Evolutionary conservation across 2,888 invertebrate species (phyloP), one percentile per base, ranked within the genome.

Genomic region (Eupsilia transversa): DNA sequence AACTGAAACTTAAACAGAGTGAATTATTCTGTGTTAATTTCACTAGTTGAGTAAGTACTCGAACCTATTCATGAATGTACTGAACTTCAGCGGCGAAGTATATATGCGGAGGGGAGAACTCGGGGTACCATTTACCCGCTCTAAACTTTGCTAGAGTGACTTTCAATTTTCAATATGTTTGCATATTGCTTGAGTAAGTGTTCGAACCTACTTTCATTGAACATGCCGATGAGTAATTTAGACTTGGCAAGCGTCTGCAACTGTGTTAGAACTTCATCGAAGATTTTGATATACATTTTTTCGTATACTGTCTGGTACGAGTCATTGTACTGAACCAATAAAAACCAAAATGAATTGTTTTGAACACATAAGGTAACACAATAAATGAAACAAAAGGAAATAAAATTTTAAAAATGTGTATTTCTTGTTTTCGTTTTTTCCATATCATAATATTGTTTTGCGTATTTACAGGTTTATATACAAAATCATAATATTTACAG

Each of bases 351-450:
- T 57, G 43, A 56, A 72, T 72, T 65, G 41, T 66, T 60, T 38
- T 41, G 33, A 82, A 80, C 56, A 77, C n/a, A 80, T 78, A 83
- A 87, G 91, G 90, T 87, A 85, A 91, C 91, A 91, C 89, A 91
- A 90, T 84, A 93, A 96, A 94, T 94, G 87, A 96, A 96, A 96
- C 94, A 92, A 96, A 96, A 95, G 83, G 85, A 95, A 95, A 94
- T 94, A 93, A 95, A 95, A 93, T 94, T 94, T 94, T 90, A 91
- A 94, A 94, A 94, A 88, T 93, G 90, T 96, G 94, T 96, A 96
- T 96, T 96, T 95, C 91, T 89, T 91, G 80, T 91, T 93, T 91
- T 92, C 88, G 46, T 78, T 89, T 91, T 89, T 91, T 90, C 83
- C 83, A 92, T 93, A 90, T 93, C 89, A 90, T 93, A 89, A 89